Base-by-base conservation (phyloP, 2,888 invertebrate species). In the Rhaphigaster nebulosa region DNA sequence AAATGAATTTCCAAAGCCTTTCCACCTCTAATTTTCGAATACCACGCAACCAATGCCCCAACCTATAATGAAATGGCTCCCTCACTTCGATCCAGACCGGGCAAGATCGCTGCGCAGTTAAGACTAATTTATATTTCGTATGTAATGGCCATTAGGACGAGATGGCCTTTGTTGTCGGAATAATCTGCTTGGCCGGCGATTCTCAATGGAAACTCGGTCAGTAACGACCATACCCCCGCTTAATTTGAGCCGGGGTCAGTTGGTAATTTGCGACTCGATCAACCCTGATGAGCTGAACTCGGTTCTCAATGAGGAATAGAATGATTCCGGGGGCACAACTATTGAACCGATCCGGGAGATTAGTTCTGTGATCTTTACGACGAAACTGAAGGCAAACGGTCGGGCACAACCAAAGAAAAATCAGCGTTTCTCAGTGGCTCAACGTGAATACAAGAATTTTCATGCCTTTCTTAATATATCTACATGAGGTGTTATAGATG, bases 121-220 rank as follows among this genome's bases (percentile, higher is more conserved):
- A 70, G 18, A 70, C 34, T 70, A 70, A 70, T 70, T 70, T 70
- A 70, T 70, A 70, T 70, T 34, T 70, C 34, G 70, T 70, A 70
- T 70, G 70, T 70, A 70, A 15, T 34, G 70, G 70, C 34, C 70
- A 70, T 70, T 70, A 70, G 70, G 70, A 18, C 18, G 29, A 18
- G 15, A 34, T 70, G 70, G 70, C 34, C 70, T 70, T 70, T 70
- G 70, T 70, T 70, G 34, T 10, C 15, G 5, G 34, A 34, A 34
- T 70, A 70, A 70, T 70, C 70, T 70, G 70, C 70, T 34, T 5
- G 5, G 18, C 18, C n/a, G 12, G n/a, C n/a, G 60, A 29, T 60
- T 13, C 34, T 70, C 70, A 70, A 70, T 70, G 70, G 70, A 34
- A 70, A 70, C 70, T 70, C 29, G 70, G 18, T 70, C 70, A 70